These are phyloP conservation scores for Leptinotarsa lineolata DNA, from an alignment of 1,140 invertebrate species.

Conservation along the genomic window DNA sequence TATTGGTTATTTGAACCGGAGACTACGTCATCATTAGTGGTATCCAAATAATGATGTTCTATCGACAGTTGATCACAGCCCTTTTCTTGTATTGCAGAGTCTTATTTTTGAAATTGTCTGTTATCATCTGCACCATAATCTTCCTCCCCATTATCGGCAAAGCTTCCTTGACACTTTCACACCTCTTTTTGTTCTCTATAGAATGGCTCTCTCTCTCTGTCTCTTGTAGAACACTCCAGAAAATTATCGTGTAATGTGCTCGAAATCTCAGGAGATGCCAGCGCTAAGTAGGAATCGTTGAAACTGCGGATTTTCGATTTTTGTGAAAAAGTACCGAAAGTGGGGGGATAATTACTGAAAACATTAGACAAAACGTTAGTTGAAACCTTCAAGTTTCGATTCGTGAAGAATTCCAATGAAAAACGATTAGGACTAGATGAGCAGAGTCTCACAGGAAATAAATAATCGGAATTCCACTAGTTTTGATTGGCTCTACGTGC, in stretches of 20 bases:
- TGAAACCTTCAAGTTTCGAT: not conserved
- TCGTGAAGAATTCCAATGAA: not conserved
- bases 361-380: not conserved
- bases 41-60: not conserved
- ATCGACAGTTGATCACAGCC: not conserved
- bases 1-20: too few relatives aligned
- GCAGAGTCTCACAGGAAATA: too few relatives aligned
- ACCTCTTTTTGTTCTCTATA: not conserved
- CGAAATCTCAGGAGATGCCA: constrained; percentile 6
- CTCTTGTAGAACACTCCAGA: not conserved
- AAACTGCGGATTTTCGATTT: not conserved
- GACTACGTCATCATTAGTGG: not conserved
- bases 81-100: not conserved
- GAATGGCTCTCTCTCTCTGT: not conserved
- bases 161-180: not conserved
- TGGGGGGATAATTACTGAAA: not conserved
- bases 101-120: not conserved
- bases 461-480: too few relatives aligned
- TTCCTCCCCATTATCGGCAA: not conserved
- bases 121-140: too few relatives aligned
- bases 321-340: not conserved
- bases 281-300: not conserved
- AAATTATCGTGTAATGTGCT: not conserved
- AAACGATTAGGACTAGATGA: too few relatives aligned
- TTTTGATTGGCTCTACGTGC: too few relatives aligned